Evolutionary conservation across 2,113 vertebrate genomes (phyloP).

Genomic region (Carassius auratus): DNA sequence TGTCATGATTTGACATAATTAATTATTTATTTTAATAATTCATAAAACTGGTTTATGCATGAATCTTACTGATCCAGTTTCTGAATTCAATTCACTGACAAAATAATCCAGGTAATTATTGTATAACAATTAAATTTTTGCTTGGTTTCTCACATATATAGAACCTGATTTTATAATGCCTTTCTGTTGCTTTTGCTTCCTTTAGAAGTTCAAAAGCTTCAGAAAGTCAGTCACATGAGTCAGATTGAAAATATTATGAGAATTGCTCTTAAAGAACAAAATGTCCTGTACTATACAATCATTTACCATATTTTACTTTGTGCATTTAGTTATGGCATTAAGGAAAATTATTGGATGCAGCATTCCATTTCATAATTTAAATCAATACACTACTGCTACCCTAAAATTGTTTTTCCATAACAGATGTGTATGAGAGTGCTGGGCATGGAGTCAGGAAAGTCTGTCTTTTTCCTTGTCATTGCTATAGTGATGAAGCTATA

Average conservation of each 20-base stretch:
- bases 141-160: neutral
- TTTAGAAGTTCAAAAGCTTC: neutral
- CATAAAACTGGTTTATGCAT: neutral
- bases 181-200: neutral
- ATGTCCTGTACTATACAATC: neutral
- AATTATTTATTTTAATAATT: neutral
- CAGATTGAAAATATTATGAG: neutral
- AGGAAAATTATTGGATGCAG: slow-evolving; percentile 30
- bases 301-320: neutral
- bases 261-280: neutral
- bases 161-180: neutral
- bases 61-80: neutral
- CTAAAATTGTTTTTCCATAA: slow-evolving; percentile 15
- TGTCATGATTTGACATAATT: neutral
- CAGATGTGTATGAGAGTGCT: neutral
- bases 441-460: slow-evolving; percentile 13
- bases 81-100: neutral
- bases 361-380: slow-evolving; percentile 36
- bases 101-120: neutral
- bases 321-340: slow-evolving; percentile 31
- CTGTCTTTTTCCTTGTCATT: neutral
- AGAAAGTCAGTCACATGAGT: neutral
- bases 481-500: slow-evolving; percentile 14
- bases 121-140: neutral
- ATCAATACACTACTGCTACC: slow-evolving; percentile 31